A percentile compares a stretch with the other conserved stretches of the same genome.
Evolutionary conservation across 2,888 invertebrate genomes (phyloP).

Genomic region (Geophilus truncorum): DNA sequence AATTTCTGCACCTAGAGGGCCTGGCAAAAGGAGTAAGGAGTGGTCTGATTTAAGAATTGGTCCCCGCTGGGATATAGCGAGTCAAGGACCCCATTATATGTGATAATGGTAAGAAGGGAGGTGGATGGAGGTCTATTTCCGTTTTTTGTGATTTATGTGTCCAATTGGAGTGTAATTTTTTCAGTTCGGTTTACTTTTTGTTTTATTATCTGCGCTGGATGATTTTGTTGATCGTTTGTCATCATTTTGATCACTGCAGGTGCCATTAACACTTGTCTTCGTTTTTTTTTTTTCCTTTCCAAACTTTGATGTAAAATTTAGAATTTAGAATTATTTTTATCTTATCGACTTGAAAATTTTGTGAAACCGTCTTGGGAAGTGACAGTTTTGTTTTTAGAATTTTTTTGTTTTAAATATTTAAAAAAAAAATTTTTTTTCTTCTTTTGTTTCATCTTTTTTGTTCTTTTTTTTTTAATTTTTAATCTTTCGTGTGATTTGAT

Average conservation of each 20-base stretch:
- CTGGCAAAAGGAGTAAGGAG: constrained; percentile 16
- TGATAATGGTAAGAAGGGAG: constrained; percentile 15
- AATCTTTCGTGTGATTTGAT: constrained; percentile 9
- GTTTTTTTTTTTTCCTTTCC: not conserved
- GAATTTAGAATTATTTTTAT: too few relatives aligned
- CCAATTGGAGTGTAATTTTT: constrained; percentile 27
- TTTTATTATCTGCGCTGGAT: not conserved
- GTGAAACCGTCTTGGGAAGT: not conserved
- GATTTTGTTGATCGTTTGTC: constrained; percentile 23
- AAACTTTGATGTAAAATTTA: not conserved
- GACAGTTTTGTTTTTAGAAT: not conserved
- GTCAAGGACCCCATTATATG: constrained; percentile 27
- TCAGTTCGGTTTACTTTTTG: constrained; percentile 21
- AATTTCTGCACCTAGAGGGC: constrained; percentile 7
- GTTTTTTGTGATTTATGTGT: constrained; percentile 15
- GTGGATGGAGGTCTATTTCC: not conserved
- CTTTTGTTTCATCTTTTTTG: not conserved
- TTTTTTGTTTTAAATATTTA: not conserved
- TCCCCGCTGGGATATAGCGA: constrained; percentile 1
- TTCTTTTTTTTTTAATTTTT: not conserved
- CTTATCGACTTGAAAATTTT: too few relatives aligned
- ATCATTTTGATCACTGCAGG: not conserved
- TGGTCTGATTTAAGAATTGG: constrained; percentile 27
- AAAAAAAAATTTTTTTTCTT: not conserved
- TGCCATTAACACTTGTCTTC: not conserved